Conservation (phyloP, 2,888 invertebrate species). For the Lacanobia oleracea region DNA sequence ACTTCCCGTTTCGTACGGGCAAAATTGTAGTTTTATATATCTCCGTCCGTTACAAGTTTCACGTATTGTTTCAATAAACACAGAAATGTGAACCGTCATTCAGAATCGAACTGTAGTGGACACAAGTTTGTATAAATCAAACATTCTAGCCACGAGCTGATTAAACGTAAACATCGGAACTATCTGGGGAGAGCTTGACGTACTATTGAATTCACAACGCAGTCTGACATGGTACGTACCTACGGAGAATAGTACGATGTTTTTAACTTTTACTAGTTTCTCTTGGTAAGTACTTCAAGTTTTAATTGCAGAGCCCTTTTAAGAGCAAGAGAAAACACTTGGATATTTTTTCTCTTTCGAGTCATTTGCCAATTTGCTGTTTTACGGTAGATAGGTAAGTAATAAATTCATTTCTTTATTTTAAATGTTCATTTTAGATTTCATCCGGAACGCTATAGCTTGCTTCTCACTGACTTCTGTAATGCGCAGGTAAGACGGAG, state of each 20-base stretch:
- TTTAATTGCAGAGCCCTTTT: conserved; percentile 6
- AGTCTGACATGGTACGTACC: background rate
- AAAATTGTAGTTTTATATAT: conserved; percentile 3
- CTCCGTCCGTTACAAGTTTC: background rate
- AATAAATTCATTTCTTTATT: background rate
- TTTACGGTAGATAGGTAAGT: background rate
- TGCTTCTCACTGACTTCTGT: conserved; percentile 13
- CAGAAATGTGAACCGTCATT: conserved; percentile 43
- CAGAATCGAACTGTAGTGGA: conserved; percentile 54
- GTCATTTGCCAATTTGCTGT: background rate
- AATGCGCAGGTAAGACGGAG: conserved; percentile 23
- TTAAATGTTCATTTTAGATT: conserved; percentile 4
- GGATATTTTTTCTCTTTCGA: background rate
- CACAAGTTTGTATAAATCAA: conserved; percentile 64
- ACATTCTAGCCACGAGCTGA: conserved; percentile 62
- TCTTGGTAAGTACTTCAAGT: background rate
- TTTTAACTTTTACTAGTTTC: conserved; percentile 1
- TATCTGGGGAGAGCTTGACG: conserved; percentile 47
- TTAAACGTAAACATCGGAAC: conserved; percentile 66
- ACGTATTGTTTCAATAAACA: conserved; percentile 35
- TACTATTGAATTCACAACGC: conserved; percentile 35
- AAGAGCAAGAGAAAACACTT: background rate
- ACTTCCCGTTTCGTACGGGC: background rate
- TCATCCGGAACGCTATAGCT: background rate
- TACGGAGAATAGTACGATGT: background rate